phyloP scores from a whole-genome alignment of 2,113 vertebrate species.

The Crotophaga sulcirostris region DNA sequence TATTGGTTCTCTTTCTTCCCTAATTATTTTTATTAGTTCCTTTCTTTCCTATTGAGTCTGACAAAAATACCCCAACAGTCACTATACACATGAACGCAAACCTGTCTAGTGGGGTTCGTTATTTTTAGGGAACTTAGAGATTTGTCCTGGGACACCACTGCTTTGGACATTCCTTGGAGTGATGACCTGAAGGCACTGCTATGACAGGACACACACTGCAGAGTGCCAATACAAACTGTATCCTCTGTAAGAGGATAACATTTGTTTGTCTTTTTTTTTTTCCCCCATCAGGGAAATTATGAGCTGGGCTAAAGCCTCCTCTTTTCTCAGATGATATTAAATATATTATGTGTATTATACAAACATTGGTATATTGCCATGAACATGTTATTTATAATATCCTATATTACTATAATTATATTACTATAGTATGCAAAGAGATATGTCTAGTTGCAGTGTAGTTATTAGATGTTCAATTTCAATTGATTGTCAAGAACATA shows the following conservation, averaged over 20 bases:
- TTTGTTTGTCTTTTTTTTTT: background rate
- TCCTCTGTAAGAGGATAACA: background rate
- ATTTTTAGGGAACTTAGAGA: background rate
- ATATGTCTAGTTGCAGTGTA: slow-evolving; percentile 67
- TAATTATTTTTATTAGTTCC: background rate
- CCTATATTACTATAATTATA: slow-evolving; percentile 50
- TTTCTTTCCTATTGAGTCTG: background rate
- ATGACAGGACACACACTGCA: background rate
- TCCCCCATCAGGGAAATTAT: slow-evolving; percentile 18
- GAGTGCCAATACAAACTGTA: background rate
- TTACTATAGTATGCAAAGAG: slow-evolving; percentile 58
- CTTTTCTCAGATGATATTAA: background rate
- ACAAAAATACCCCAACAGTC: background rate
- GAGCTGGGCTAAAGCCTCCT: slow-evolving; percentile 32
- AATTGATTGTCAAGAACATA: slow-evolving; percentile 77
- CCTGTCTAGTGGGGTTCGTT: background rate
- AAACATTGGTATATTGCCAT: slow-evolving; percentile 47
- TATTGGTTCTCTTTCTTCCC: background rate
- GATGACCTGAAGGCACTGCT: background rate
- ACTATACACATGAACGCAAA: background rate
- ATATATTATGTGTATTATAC: slow-evolving; percentile 10
- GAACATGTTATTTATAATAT: slow-evolving; percentile 57
- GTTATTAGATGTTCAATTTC: slow-evolving; percentile 79
- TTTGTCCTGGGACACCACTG: background rate
- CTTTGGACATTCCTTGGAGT: background rate